phyloP scores from a whole-genome alignment of 2,888 invertebrate species.

The Exephanes ischioxanthus region DNA sequence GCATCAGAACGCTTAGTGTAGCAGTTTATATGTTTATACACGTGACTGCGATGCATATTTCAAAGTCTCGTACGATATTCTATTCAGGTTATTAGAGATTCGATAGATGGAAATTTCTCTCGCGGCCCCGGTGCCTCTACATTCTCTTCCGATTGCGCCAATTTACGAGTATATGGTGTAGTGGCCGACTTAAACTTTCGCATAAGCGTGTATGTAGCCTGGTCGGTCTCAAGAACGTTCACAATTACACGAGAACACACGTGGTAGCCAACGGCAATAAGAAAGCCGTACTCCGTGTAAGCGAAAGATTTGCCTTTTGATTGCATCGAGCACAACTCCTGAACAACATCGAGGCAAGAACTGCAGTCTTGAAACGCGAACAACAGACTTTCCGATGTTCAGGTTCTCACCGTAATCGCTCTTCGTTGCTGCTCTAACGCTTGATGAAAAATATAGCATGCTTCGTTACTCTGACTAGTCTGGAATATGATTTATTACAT shows the following conservation, averaged over 20 bases:
- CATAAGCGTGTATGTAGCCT: slow-evolving; percentile 6
- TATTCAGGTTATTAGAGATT: slow-evolving; percentile 60
- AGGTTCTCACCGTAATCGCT: slow-evolving; percentile 35
- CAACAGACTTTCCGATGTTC: slow-evolving; percentile 16
- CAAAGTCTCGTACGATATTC: slow-evolving; percentile 29
- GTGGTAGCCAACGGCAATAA: slow-evolving; percentile 45
- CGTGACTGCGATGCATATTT: slow-evolving; percentile 45
- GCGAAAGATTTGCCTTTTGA: slow-evolving; percentile 40
- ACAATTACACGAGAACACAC: slow-evolving; percentile 42
- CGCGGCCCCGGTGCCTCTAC: slow-evolving; percentile 38
- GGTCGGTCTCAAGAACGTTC: slow-evolving; percentile 9
- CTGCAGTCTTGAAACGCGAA: slow-evolving; percentile 6
- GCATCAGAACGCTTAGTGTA: neutral
- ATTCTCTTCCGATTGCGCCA: slow-evolving; percentile 10
- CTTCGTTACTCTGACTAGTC: slow-evolving; percentile 31
- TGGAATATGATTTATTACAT: slow-evolving; percentile 21
- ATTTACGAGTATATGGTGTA: neutral
- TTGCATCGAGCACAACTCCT: neutral
- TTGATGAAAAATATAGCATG: slow-evolving; percentile 13
- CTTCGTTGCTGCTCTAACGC: slow-evolving; percentile 25
- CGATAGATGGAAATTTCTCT: slow-evolving; percentile 49
- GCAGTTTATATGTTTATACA: slow-evolving; percentile 7
- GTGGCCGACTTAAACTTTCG: slow-evolving; percentile 35
- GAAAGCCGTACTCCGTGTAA: slow-evolving; percentile 43
- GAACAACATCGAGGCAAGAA: neutral